Conservation (phyloP, 2,797 vertebrate genomes). For the Enteromius thamalakanensis region DNA sequence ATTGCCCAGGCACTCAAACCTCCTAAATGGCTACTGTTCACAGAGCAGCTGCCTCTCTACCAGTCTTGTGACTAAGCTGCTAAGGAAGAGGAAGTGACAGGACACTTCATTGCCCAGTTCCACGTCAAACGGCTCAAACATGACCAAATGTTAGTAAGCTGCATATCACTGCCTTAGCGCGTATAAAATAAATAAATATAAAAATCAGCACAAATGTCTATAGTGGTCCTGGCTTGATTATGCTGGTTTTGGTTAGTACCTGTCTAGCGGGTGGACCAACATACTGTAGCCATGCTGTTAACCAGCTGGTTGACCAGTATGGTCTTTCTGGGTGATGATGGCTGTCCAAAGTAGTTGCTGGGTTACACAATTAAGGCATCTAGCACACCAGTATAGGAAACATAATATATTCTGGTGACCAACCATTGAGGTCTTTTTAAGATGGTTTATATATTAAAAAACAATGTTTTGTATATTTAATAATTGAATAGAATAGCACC, state of each 20-base stretch:
- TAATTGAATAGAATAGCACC: not conserved
- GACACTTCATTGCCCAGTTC: slow-evolving; percentile 7
- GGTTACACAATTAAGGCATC: slow-evolving; percentile 3
- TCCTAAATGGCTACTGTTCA: not conserved
- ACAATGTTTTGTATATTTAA: not conserved
- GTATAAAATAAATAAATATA: not conserved
- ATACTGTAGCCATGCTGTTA: not conserved
- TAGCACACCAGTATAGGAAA: not conserved
- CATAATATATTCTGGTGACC: not conserved
- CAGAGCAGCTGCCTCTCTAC: slow-evolving; percentile 6
- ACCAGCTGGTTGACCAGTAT: slow-evolving; percentile 11
- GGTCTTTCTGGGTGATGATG: not conserved
- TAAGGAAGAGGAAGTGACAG: slow-evolving; percentile 13
- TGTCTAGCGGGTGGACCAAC: not conserved
- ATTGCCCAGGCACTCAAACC: not conserved
- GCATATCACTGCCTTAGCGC: not conserved
- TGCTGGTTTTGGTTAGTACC: slow-evolving; percentile 4
- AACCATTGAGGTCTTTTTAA: not conserved
- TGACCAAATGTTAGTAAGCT: not conserved
- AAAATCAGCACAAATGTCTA: not conserved
- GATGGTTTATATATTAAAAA: not conserved
- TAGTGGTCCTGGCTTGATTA: not conserved
- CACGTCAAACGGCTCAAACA: not conserved
- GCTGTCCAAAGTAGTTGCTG: not conserved
- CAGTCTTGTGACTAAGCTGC: slow-evolving; percentile 17